Evolutionary conservation across 2,888 invertebrate species (phyloP).

Genomic region (Neoscelio sp.): DNA sequence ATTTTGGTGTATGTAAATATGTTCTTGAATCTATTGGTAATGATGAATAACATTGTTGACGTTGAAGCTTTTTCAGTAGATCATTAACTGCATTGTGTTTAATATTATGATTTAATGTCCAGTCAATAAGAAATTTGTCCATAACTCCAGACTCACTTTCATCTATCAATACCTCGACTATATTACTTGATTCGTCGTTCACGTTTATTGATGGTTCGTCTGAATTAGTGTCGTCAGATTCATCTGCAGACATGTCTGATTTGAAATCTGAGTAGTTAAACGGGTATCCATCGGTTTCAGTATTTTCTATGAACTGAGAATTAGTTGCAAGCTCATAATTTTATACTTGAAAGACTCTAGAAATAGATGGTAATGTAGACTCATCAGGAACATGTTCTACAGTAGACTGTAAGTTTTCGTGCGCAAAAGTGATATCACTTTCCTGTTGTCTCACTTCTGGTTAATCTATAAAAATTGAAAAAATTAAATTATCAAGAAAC

Average conservation of each 20-base stretch:
- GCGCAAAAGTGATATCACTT: too few relatives aligned
- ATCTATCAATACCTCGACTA: background rate
- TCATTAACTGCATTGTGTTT: background rate
- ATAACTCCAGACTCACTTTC: background rate
- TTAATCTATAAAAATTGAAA: too few relatives aligned
- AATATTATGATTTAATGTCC: constrained; percentile 13
- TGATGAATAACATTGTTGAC: constrained; percentile 13
- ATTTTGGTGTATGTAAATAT: constrained; percentile 10
- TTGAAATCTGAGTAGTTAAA: constrained; percentile 3
- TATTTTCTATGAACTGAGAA: too few relatives aligned
- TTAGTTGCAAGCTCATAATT: too few relatives aligned
- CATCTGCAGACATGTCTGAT: constrained; percentile 1
- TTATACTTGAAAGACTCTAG: too few relatives aligned
- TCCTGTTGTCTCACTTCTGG: too few relatives aligned
- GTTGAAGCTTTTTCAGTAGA: constrained; percentile 15
- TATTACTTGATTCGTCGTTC: too few relatives aligned
- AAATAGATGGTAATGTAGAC: too few relatives aligned
- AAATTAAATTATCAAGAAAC: too few relatives aligned
- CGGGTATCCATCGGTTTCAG: background rate
- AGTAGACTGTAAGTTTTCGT: too few relatives aligned
- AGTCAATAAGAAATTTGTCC: background rate
- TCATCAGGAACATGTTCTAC: too few relatives aligned
- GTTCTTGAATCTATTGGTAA: constrained; percentile 5
- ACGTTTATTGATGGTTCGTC: background rate
- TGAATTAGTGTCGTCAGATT: background rate